Conservation (phyloP, 2,888 invertebrate genomes). For the Tenthredo distinguenda region DNA sequence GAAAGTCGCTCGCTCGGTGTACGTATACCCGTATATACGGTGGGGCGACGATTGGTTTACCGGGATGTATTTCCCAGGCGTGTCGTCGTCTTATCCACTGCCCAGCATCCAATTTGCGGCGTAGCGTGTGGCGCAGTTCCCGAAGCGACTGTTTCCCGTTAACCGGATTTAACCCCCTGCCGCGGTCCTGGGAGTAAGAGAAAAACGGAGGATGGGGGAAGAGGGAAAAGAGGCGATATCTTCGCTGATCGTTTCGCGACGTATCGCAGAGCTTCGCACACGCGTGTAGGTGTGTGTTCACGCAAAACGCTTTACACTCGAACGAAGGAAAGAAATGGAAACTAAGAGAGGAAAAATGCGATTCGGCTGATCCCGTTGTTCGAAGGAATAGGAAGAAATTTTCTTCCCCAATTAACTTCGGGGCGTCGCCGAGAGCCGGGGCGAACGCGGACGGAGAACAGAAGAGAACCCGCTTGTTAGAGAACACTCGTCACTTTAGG, state of each 20-base stretch:
- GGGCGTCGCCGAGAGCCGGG: neutral
- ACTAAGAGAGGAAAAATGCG: neutral
- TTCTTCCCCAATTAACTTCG: constrained; percentile 16
- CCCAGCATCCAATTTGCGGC: constrained; percentile 63
- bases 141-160: constrained; percentile 71
- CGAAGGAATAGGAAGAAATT: neutral
- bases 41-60: constrained; percentile 65
- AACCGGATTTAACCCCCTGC: constrained; percentile 69
- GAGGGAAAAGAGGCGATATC: neutral
- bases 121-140: constrained; percentile 60
- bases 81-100: constrained; percentile 66
- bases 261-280: neutral
- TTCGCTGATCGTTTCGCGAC: constrained; percentile 9
- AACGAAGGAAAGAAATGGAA: neutral
- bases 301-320: neutral
- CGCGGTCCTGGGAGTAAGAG: neutral
- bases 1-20: neutral
- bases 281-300: neutral
- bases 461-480: neutral
- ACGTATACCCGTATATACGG: too few relatives aligned
- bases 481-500: constrained; percentile 16
- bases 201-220: neutral
- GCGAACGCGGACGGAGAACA: neutral
- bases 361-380: constrained; percentile 3
- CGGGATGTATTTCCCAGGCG: constrained; percentile 71